Evolutionary conservation across 2,797 vertebrate genomes (phyloP).

Genomic region (Halcyon badia): DNA sequence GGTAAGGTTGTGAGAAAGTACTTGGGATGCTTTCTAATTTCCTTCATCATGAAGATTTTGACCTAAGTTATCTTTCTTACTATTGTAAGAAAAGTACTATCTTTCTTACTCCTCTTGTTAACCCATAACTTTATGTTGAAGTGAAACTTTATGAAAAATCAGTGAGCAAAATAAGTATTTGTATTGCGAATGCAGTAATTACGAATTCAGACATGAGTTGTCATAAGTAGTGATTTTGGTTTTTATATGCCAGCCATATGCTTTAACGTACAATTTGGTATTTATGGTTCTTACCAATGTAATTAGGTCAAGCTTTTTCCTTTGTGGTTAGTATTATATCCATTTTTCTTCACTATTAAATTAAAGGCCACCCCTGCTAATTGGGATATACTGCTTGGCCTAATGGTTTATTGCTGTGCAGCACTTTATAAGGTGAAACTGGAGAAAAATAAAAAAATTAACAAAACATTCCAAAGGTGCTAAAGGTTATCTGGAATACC

Average conservation of each 20-base stretch:
- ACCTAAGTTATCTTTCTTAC: background rate
- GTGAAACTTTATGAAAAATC: background rate
- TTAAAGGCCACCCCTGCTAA: background rate
- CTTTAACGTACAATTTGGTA: background rate
- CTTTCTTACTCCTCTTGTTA: background rate
- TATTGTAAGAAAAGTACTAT: background rate
- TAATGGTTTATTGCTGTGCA: background rate
- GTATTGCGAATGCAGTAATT: background rate
- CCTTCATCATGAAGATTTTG: background rate
- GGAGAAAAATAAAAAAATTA: background rate
- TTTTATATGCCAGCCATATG: background rate
- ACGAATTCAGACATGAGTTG: background rate
- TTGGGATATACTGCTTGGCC: background rate
- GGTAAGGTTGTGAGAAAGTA: background rate
- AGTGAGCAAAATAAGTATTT: background rate
- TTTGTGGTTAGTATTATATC: background rate
- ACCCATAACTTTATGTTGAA: background rate
- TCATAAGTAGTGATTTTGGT: background rate
- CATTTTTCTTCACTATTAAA: background rate
- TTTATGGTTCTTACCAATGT: background rate
- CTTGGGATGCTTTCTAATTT: background rate
- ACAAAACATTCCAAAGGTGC: background rate
- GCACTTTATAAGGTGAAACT: background rate
- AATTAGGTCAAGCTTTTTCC: background rate
- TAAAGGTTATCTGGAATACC: background rate